phyloP scores from a whole-genome alignment of 1,140 invertebrate species.

The Lithobius niger region DNA sequence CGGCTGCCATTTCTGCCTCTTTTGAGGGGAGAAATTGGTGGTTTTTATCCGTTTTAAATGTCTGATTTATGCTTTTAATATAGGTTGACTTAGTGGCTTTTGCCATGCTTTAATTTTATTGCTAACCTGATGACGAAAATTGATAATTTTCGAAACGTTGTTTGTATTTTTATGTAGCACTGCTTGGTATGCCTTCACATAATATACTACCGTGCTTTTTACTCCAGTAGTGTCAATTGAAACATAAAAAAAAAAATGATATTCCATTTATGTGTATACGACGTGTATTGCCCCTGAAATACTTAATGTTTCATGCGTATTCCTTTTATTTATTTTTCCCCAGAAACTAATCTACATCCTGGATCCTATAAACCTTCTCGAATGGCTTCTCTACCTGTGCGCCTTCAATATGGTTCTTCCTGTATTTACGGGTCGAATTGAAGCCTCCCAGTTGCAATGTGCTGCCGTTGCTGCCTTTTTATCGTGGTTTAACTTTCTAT shows the following conservation, averaged over 20 bases:
- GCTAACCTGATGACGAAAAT: no score
- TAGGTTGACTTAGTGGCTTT: no score
- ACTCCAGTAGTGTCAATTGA: not conserved
- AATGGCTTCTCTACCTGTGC: slow-evolving; percentile 56
- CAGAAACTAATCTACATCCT: slow-evolving; percentile 27
- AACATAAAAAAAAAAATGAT: not conserved
- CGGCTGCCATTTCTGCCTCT: no score
- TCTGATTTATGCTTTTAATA: no score
- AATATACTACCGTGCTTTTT: not conserved
- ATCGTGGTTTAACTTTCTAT: slow-evolving; percentile 70
- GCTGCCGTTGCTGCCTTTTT: slow-evolving; percentile 66
- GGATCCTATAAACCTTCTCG: slow-evolving; percentile 34
- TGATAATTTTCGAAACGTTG: no score
- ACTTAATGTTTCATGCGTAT: no score
- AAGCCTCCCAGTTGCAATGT: slow-evolving; percentile 42
- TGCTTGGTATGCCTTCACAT: not conserved
- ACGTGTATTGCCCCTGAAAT: not conserved
- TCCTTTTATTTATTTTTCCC: no score
- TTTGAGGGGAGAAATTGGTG: no score
- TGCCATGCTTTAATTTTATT: no score
- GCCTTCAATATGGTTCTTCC: slow-evolving; percentile 48
- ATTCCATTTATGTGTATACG: not conserved
- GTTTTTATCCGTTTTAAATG: no score
- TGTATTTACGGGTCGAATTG: slow-evolving; percentile 36
- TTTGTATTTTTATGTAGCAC: not conserved